Conservation (phyloP, 1,140 invertebrate species). For the Doryteuthis pealeii region DNA sequence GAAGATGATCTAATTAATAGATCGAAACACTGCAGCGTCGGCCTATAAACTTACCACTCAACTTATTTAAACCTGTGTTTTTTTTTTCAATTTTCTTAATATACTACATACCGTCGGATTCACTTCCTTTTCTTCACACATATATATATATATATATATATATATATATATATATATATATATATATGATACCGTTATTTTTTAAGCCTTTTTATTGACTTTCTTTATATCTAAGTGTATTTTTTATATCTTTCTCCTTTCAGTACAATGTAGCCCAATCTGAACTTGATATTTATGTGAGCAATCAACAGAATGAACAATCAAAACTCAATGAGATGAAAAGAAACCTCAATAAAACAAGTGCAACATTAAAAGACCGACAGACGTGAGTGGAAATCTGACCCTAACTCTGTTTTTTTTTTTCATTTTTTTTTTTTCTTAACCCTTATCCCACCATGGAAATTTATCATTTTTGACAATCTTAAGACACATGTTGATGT, state of each 20-base stretch:
- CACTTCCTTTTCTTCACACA: too few species aligned
- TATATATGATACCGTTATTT: too few species aligned
- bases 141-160: too few species aligned
- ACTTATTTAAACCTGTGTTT: too few species aligned
- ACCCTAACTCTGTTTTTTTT: conserved; percentile 1
- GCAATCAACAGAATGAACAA: conserved; percentile 75
- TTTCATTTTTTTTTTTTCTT: neutral
- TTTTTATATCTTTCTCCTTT: conserved; percentile 19
- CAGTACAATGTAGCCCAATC: conserved; percentile 76
- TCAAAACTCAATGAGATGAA: conserved; percentile 71
- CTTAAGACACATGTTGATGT: neutral
- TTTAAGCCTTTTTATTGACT: too few species aligned
- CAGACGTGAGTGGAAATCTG: conserved; percentile 52
- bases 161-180: too few species aligned
- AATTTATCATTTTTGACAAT: neutral
- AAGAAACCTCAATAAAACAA: conserved; percentile 52
- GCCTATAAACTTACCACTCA: too few species aligned
- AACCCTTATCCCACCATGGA: too few species aligned
- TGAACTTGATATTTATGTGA: conserved; percentile 79
- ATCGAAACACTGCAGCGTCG: too few species aligned
- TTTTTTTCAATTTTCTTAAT: too few species aligned
- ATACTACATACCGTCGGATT: too few species aligned
- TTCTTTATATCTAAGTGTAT: neutral
- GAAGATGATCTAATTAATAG: too few species aligned
- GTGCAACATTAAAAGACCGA: conserved; percentile 43